Conservation (phyloP, 2,888 invertebrate genomes). For the Abrostola tripartita region DNA sequence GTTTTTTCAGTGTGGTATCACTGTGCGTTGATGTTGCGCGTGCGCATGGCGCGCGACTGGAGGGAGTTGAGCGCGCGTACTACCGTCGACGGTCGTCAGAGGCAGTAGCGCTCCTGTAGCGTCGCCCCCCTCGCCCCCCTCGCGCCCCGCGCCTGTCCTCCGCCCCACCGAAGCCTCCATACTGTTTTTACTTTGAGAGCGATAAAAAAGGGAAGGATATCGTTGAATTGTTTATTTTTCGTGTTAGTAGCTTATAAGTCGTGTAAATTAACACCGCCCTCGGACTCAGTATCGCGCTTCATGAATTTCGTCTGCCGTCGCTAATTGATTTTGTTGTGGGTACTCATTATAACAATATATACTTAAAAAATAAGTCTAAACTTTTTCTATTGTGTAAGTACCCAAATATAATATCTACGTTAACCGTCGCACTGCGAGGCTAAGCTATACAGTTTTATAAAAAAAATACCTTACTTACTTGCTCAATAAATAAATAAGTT, state of each 20-base stretch:
- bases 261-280: conserved; percentile 84
- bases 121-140: conserved; percentile 64
- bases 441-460: too few relatives aligned
- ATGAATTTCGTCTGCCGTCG: conserved; percentile 72
- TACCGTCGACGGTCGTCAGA: conserved; percentile 80
- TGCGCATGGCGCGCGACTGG: conserved; percentile 82
- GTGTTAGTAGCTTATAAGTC: conserved; percentile 86
- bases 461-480: too few relatives aligned
- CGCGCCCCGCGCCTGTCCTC: conserved; percentile 37
- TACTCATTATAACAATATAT: conserved; percentile 41
- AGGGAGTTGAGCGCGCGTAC: conserved; percentile 85
- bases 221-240: conserved; percentile 85
- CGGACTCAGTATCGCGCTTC: conserved; percentile 69
- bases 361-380: too few relatives aligned
- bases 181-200: conserved; percentile 81
- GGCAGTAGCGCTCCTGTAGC: conserved; percentile 87
- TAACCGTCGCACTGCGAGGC: too few relatives aligned
- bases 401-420: too few relatives aligned
- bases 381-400: too few relatives aligned
- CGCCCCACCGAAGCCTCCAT: conserved; percentile 76
- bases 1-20: conserved; percentile 64
- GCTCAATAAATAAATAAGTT: too few relatives aligned
- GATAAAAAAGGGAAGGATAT: conserved; percentile 87
- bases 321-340: conserved; percentile 72
- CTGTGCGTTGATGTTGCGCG: conserved; percentile 75